Conservation (phyloP, 2,888 invertebrate genomes). For the Nephrotoma flavescens region DNA sequence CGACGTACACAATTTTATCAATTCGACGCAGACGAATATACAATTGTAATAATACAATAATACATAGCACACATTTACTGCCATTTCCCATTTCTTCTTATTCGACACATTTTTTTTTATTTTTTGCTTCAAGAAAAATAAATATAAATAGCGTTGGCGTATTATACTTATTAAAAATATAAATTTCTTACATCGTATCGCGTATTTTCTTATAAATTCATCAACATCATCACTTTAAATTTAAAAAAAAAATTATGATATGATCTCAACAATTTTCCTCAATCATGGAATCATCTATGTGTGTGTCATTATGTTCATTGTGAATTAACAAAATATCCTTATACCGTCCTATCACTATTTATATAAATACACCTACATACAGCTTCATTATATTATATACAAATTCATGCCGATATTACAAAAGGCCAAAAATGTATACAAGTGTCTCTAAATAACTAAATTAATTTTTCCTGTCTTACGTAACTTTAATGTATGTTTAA, state of each 20-base stretch:
- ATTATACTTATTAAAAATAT: background rate
- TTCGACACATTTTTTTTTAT: background rate
- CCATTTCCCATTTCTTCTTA: background rate
- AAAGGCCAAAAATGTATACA: background rate
- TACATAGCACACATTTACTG: background rate
- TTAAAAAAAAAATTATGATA: background rate
- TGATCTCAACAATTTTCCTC: background rate
- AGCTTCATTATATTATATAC: background rate
- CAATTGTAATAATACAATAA: background rate
- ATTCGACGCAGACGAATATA: background rate
- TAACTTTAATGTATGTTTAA: background rate
- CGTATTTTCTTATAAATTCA: background rate
- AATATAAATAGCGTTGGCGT: background rate
- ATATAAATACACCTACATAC: background rate
- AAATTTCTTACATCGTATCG: background rate
- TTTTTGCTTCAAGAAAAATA: background rate
- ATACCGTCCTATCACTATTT: background rate
- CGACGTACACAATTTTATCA: background rate
- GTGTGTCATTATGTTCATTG: background rate
- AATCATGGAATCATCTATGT: background rate
- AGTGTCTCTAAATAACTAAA: too few relatives aligned
- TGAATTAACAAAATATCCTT: background rate
- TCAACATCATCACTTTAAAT: background rate
- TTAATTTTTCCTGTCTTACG: background rate
- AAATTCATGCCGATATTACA: background rate